phyloP scores from a whole-genome alignment of 2,888 invertebrate genomes.

The Hymenopus coronatus region DNA sequence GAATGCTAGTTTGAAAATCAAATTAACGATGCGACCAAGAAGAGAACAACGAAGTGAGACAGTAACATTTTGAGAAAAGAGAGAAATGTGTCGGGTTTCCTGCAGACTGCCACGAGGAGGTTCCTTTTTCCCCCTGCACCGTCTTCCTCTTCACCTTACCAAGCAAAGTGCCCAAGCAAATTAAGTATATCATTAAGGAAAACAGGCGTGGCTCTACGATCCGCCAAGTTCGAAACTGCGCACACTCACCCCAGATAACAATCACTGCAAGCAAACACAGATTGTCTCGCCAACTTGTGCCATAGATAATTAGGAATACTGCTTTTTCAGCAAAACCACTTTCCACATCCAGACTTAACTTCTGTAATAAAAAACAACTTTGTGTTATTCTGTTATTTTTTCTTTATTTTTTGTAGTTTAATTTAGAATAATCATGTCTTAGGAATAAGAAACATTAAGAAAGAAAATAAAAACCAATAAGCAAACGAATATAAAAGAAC shows the following conservation, averaged over 20 bases:
- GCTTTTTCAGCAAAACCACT: not conserved
- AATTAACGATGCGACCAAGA: constrained; percentile 18
- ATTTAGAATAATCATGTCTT: too few species aligned
- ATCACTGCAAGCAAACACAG: not conserved
- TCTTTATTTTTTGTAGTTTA: not conserved
- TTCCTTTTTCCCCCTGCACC: not conserved
- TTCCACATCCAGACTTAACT: too few species aligned
- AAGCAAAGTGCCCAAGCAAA: constrained; percentile 24
- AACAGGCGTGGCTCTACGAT: not conserved
- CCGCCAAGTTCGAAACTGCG: not conserved
- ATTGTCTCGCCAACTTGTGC: not conserved
- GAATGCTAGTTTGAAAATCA: constrained; percentile 17
- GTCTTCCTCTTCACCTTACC: constrained; percentile 18
- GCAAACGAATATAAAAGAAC: too few species aligned
- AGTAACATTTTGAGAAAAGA: not conserved
- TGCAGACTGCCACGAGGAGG: not conserved
- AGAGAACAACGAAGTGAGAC: constrained; percentile 4
- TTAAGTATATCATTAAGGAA: constrained; percentile 29
- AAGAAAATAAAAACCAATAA: too few species aligned
- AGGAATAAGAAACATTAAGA: too few species aligned
- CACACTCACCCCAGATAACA: not conserved
- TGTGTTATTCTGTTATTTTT: not conserved
- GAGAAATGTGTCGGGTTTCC: not conserved
- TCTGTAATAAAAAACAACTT: too few species aligned
- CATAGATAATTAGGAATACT: not conserved